These are phyloP conservation scores for Probaryconus sp. DNA, from an alignment of 1,140 invertebrate species.

Conservation along the genomic window DNA sequence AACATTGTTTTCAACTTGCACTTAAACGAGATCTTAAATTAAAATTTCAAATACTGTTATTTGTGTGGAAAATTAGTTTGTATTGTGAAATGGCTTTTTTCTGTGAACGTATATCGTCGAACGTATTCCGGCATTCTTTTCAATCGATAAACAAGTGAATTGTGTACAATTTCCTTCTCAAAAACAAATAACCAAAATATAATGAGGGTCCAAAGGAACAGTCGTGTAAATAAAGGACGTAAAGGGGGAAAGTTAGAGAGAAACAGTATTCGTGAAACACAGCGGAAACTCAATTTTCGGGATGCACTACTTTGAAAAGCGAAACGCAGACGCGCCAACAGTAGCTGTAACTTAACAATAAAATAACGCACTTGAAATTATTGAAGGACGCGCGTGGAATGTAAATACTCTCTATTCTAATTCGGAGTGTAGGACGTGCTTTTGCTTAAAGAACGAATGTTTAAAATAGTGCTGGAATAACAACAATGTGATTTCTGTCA, in stretches of 20 bases:
- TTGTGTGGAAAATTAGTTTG: neutral
- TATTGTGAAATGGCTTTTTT: too few relatives aligned
- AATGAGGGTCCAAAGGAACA: conserved; percentile 24
- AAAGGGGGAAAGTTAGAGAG: conserved; percentile 37
- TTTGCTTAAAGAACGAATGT: conserved; percentile 26
- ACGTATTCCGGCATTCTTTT: neutral
- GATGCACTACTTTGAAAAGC: conserved; percentile 43
- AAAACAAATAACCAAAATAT: conserved; percentile 32
- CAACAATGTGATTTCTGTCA: too few relatives aligned
- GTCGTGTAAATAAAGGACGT: conserved; percentile 38
- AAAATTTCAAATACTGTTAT: too few relatives aligned
- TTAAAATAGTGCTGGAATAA: conserved; percentile 14
- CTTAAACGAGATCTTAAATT: too few relatives aligned
- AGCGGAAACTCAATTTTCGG: conserved; percentile 52
- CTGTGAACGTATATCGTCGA: neutral
- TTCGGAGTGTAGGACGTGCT: conserved; percentile 21
- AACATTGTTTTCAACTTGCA: too few relatives aligned
- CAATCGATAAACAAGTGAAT: conserved; percentile 4
- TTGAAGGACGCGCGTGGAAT: conserved; percentile 58
- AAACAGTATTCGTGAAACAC: conserved; percentile 31
- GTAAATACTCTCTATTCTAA: conserved; percentile 44
- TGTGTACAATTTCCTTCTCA: neutral
- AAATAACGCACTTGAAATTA: conserved; percentile 64
- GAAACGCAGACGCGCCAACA: conserved; percentile 33
- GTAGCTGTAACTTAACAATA: conserved; percentile 57